Percentiles rank a stretch among this genome's conserved stretches.
Conservation (phyloP, 2,888 invertebrate species). For the Prenolepis imparis region DNA sequence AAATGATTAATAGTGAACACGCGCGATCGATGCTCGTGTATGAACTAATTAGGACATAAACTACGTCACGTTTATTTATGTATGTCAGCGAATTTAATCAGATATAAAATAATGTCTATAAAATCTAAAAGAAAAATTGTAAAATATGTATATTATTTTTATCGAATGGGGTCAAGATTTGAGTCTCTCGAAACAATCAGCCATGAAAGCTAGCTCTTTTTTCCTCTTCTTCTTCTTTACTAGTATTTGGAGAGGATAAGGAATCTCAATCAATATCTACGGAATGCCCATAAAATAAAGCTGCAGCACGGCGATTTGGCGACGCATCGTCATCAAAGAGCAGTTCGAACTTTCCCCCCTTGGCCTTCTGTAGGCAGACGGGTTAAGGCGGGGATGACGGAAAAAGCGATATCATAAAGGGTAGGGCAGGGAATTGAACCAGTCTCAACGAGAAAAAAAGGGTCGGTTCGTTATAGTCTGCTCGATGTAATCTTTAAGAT, state of each 20-base stretch:
- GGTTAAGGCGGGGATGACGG: conserved; percentile 49
- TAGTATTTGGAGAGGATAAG: conserved; percentile 30
- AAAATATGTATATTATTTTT: not conserved
- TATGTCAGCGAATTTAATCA: not conserved
- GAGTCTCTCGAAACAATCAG: conserved; percentile 3
- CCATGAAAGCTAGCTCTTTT: not conserved
- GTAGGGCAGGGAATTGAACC: conserved; percentile 73
- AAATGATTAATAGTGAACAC: conserved; percentile 23
- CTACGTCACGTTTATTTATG: not conserved
- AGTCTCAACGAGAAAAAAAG: conserved; percentile 72
- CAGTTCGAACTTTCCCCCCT: conserved; percentile 71
- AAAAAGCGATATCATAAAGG: conserved; percentile 78
- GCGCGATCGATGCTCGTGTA: conserved; percentile 14
- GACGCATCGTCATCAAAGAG: conserved; percentile 79
- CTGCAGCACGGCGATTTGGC: conserved; percentile 72
- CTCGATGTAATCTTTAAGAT: conserved; percentile 79
- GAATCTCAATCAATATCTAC: conserved; percentile 77
- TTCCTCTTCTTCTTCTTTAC: not conserved
- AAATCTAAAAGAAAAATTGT: not conserved
- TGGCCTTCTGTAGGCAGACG: conserved; percentile 28
- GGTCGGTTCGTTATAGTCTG: conserved; percentile 74
- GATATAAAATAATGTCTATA: not conserved
- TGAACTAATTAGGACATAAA: conserved; percentile 33
- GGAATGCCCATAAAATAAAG: conserved; percentile 76
- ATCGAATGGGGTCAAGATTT: not conserved